Conservation (phyloP, 92 coral and sea anemone genomes). For the Porites evermanni region DNA sequence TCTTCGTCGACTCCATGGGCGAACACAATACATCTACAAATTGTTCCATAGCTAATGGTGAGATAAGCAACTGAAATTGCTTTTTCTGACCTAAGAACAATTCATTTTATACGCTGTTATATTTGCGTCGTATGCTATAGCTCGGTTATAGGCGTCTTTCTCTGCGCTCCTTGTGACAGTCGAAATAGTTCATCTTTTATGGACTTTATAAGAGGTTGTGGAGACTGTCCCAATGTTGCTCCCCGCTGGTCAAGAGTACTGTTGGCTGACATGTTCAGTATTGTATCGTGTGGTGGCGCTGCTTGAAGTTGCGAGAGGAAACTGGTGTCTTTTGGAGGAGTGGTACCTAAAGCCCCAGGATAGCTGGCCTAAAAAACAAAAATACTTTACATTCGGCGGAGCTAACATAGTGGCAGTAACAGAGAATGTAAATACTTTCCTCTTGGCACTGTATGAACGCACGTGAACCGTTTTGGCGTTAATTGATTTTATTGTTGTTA, state of each 20-base stretch:
- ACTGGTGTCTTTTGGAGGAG: constrained; percentile 77
- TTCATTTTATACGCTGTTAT: not conserved
- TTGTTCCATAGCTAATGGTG: not conserved
- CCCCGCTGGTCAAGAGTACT: constrained; percentile 72
- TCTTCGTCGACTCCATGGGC: no score
- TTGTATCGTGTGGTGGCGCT: constrained; percentile 83
- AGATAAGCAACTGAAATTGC: not conserved
- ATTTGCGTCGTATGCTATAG: constrained; percentile 48
- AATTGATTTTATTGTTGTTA: no score
- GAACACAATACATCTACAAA: no score
- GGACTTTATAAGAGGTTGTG: constrained; percentile 92
- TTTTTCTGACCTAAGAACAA: not conserved
- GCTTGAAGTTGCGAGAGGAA: constrained; percentile 73
- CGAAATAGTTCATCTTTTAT: constrained; percentile 91
- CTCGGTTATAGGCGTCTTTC: constrained; percentile 81
- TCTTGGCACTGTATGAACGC: no score
- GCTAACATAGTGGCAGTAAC: no score
- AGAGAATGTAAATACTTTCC: no score
- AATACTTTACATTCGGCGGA: no score
- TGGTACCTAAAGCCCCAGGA: constrained; percentile 82
- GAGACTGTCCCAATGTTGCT: constrained; percentile 78
- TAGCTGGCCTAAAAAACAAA: constrained; percentile 66
- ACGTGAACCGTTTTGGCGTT: no score
- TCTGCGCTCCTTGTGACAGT: constrained; percentile 75
- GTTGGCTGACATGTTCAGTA: constrained; percentile 72